phyloP scores from a whole-genome alignment of 2,113 vertebrate species.

The Apus apus region DNA sequence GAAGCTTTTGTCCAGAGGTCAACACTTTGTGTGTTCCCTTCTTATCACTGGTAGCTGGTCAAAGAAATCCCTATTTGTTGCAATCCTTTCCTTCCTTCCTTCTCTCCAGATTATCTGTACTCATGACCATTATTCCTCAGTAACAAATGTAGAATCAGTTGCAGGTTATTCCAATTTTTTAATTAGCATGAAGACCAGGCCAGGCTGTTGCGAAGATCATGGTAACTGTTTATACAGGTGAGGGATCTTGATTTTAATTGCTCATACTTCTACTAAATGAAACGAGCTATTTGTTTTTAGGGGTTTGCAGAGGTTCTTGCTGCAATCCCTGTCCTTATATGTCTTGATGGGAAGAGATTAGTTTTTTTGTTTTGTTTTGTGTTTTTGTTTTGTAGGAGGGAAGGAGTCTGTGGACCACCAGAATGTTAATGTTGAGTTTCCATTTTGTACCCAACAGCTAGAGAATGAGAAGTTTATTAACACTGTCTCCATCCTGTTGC shows the following conservation, averaged over 20 bases:
- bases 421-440: accelerated
- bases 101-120: not conserved
- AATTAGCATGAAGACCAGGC: not conserved
- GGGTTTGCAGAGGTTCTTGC: not conserved
- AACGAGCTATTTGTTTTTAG: accelerated
- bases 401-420: not conserved
- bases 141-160: not conserved
- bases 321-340: not conserved
- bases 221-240: not conserved
- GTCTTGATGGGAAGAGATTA: not conserved
- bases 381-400: not conserved
- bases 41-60: not conserved
- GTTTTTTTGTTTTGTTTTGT: no score
- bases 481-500: not conserved
- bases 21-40: not conserved
- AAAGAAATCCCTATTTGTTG: accelerated
- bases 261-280: not conserved
- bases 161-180: not conserved
- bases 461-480: not conserved
- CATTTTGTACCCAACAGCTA: not conserved
- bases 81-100: not conserved
- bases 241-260: not conserved
- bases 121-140: accelerated
- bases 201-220: accelerated
- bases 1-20: not conserved